Evolutionary conservation across 2,797 vertebrate genomes (phyloP).

Genomic region (Peromyscus eremicus): DNA sequence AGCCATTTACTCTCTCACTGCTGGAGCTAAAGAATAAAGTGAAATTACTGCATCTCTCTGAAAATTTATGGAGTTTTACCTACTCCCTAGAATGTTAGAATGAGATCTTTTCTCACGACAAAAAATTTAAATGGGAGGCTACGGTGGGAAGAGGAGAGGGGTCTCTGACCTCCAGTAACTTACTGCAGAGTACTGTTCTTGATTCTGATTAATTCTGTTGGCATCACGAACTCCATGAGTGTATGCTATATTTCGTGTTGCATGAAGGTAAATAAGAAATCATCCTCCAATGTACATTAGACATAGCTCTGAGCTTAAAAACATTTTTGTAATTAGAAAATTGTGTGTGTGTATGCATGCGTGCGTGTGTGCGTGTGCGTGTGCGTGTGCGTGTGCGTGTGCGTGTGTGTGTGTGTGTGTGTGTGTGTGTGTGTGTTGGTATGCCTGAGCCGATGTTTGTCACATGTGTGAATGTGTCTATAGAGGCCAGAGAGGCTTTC

Average conservation of each 20-base stretch:
- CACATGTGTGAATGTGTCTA: background rate
- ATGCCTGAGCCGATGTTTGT: background rate
- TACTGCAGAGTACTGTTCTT: background rate
- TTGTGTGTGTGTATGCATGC: background rate
- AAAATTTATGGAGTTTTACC: background rate
- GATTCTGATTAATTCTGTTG: background rate
- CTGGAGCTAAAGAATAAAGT: conserved; percentile 38
- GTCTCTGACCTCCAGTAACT: background rate
- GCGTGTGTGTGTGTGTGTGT: background rate
- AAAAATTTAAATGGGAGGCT: background rate
- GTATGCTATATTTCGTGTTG: background rate
- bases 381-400: no score
- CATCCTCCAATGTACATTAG: background rate
- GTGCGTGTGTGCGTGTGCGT: background rate
- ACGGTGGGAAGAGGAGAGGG: rapidly evolving
- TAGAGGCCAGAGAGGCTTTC: background rate
- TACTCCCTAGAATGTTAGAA: conserved; percentile 35
- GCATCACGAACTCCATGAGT: background rate
- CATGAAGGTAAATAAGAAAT: conserved; percentile 47
- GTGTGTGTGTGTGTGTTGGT: background rate
- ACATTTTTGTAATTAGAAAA: background rate
- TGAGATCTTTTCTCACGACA: conserved; percentile 29
- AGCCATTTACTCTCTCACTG: background rate
- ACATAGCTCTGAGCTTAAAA: background rate
- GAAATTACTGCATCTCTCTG: conserved; percentile 48